A percentile compares a stretch with the other conserved stretches of the same genome.
Conservation (phyloP, 1,140 invertebrate genomes). For the Trachymyrmex septentrionalis region DNA sequence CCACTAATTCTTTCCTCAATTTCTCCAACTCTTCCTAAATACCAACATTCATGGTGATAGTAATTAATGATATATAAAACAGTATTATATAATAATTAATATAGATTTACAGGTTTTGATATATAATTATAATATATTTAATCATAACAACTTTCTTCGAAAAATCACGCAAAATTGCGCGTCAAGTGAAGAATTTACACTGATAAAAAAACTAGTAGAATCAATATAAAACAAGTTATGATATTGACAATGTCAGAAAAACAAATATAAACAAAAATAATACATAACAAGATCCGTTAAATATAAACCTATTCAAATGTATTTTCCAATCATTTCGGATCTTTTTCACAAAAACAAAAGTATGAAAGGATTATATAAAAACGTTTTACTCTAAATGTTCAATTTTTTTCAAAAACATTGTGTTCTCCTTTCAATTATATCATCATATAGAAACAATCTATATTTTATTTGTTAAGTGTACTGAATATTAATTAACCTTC, state of each 20-base stretch:
- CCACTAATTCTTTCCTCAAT: constrained; percentile 91
- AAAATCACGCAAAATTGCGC: not conserved
- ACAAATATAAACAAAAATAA: constrained; percentile 11
- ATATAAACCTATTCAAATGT: not conserved
- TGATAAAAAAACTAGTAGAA: not conserved
- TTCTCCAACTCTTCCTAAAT: constrained; percentile 92
- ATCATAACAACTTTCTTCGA: not conserved
- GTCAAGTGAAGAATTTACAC: not conserved
- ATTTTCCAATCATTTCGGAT: not conserved
- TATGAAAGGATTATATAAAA: not conserved
- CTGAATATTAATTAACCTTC: constrained; percentile 87
- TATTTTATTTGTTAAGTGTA: not conserved
- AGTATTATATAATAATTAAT: constrained; percentile 22
- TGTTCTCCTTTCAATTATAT: not conserved
- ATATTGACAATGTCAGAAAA: constrained; percentile 1
- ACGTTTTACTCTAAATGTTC: not conserved
- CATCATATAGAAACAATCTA: not conserved
- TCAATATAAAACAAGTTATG: not conserved
- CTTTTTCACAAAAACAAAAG: not conserved
- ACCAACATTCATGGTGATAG: not conserved
- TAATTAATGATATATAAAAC: not conserved
- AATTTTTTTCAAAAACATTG: not conserved
- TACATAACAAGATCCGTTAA: not conserved
- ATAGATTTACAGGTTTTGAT: not conserved
- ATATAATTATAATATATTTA: constrained; percentile 6